Conservation (phyloP, 1,140 invertebrate species). For the Drosophila pectinifera region DNA sequence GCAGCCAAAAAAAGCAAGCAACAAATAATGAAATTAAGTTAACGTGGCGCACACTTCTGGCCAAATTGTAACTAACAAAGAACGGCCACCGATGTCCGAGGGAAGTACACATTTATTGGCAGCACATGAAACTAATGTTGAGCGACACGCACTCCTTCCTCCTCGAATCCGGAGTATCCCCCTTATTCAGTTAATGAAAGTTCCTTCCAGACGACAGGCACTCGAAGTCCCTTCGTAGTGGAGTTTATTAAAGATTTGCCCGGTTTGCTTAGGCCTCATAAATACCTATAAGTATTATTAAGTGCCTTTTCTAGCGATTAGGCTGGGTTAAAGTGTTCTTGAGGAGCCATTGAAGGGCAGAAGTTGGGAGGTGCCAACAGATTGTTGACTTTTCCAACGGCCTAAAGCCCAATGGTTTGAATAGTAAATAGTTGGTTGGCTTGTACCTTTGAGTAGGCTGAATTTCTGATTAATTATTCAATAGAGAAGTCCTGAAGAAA, state of each 20-base stretch:
- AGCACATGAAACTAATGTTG: conserved; percentile 73
- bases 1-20: conserved; percentile 44
- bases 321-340: conserved; percentile 22
- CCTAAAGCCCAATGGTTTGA: conserved; percentile 14
- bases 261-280: conserved; percentile 29
- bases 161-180: conserved; percentile 5
- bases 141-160: conserved; percentile 57
- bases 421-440: conserved; percentile 2
- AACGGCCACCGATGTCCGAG: conserved; percentile 29
- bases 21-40: conserved; percentile 78
- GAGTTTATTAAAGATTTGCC: conserved; percentile 53
- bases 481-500: neutral
- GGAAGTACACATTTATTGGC: conserved; percentile 75
- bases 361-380: conserved; percentile 32
- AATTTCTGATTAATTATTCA: neutral
- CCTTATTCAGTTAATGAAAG: conserved; percentile 51
- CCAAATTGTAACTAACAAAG: conserved; percentile 63
- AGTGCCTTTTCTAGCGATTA: conserved; percentile 50
- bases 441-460: neutral
- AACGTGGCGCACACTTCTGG: conserved; percentile 66
- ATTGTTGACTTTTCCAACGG: conserved; percentile 10
- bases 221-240: conserved; percentile 18
- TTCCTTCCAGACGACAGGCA: conserved; percentile 22
- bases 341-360: conserved; percentile 15
- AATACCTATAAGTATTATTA: conserved; percentile 51